A percentile compares a stretch with the other conserved stretches of the same genome.
Conservation (phyloP, 1,140 invertebrate genomes). For the Cepaea nemoralis region DNA sequence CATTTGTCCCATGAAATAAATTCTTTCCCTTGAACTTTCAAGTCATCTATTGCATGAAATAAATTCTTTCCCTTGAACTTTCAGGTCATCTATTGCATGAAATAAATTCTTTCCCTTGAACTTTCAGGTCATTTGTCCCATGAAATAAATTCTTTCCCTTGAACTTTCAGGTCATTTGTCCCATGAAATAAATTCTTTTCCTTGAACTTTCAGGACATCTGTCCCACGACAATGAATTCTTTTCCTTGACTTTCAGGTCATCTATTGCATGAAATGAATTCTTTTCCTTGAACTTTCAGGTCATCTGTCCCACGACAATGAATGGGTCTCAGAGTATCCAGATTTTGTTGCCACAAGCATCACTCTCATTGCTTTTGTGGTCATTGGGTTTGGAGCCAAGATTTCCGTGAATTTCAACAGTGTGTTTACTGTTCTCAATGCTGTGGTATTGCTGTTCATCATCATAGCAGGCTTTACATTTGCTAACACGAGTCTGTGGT, state of each 20-base stretch:
- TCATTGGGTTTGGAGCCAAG: constrained; percentile 84
- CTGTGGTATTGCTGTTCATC: constrained; percentile 66
- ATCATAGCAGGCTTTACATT: constrained; percentile 74
- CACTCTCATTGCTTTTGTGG: constrained; percentile 61
- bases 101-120: too few relatives aligned
- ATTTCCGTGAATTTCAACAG: constrained; percentile 73
- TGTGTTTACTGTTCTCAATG: constrained; percentile 69
- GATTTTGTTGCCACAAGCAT: constrained; percentile 67
- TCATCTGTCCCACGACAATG: constrained; percentile 75
- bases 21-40: too few relatives aligned
- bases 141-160: too few relatives aligned
- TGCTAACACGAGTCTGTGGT: constrained; percentile 86
- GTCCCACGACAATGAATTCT: too few relatives aligned
- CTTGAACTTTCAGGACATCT: too few relatives aligned
- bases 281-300: constrained; percentile 17
- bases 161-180: too few relatives aligned
- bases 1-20: neutral
- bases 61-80: too few relatives aligned
- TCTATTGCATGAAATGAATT: too few relatives aligned
- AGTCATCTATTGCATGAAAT: too few relatives aligned
- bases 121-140: too few relatives aligned
- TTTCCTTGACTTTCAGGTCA: neutral
- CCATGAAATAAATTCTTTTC: too few relatives aligned
- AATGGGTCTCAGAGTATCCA: constrained; percentile 78
- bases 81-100: too few relatives aligned